phyloP scores from a whole-genome alignment of 2,797 vertebrate genomes.

The Pseudopleuronectes americanus region DNA sequence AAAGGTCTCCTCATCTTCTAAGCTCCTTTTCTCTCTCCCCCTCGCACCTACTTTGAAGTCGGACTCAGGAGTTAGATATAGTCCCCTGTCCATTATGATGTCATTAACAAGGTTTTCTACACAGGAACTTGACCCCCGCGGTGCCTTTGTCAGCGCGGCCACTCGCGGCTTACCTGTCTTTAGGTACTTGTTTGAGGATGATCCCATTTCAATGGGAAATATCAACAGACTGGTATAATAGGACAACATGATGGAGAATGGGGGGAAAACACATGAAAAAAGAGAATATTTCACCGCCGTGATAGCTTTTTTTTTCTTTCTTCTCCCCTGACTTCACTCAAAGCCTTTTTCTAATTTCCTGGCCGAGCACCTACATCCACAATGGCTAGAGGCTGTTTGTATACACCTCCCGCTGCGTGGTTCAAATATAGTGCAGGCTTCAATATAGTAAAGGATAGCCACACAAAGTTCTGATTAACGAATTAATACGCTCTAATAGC shows the following conservation, averaged over 20 bases:
- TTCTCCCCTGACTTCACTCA: conserved; percentile 65
- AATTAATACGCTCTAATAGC: conserved; percentile 87
- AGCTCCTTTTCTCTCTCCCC: conserved; percentile 84
- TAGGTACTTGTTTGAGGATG: conserved; percentile 86
- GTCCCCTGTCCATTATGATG: conserved; percentile 89
- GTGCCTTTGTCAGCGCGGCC: conserved; percentile 85
- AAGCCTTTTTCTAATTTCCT: conserved; percentile 87
- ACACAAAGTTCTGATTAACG: conserved; percentile 86
- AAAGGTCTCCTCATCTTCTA: conserved; percentile 87
- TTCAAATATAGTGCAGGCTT: conserved; percentile 78
- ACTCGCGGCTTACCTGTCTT: conserved; percentile 88
- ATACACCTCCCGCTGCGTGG: conserved; percentile 68
- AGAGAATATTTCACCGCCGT: conserved; percentile 73
- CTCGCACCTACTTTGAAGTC: conserved; percentile 92
- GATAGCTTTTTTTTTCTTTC: conserved; percentile 41
- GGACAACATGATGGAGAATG: conserved; percentile 77
- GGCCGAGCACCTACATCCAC: conserved; percentile 78
- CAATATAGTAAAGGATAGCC: conserved; percentile 78
- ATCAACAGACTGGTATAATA: conserved; percentile 79
- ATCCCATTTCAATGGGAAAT: conserved; percentile 82
- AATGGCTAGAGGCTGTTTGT: conserved; percentile 80
- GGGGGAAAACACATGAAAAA: conserved; percentile 63
- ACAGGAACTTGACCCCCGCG: conserved; percentile 92
- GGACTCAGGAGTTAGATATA: conserved; percentile 86
- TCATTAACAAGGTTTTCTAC: conserved; percentile 90